A percentile compares a stretch with the other conserved stretches of the same genome.
Conservation (phyloP, 2,797 vertebrate species). For the Syngnathus rostellatus region DNA sequence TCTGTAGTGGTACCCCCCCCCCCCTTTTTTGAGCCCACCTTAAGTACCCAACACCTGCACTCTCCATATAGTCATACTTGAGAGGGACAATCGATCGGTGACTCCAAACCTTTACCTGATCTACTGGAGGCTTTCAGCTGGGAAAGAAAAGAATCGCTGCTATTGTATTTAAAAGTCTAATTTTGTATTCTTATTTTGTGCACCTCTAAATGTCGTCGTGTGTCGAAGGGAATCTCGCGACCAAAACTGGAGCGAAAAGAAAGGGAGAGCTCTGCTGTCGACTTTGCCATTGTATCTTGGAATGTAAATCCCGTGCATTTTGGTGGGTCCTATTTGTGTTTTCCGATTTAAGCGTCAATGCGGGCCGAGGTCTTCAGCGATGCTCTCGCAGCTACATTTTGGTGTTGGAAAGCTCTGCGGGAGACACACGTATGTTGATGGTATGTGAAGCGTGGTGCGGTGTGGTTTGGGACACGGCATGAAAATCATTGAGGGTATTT, state of each 20-base stretch:
- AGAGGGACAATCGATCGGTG: constrained; percentile 64
- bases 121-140: constrained; percentile 64
- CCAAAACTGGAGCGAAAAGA: constrained; percentile 71
- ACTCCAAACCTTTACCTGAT: constrained; percentile 56
- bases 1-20: constrained; percentile 30
- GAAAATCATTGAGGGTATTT: constrained; percentile 19
- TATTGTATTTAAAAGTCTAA: constrained; percentile 79
- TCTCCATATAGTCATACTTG: constrained; percentile 43
- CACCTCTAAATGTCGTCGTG: constrained; percentile 69
- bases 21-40: constrained; percentile 16
- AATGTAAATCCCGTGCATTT: constrained; percentile 56
- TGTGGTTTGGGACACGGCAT: constrained; percentile 3
- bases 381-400: background rate
- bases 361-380: constrained; percentile 17
- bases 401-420: background rate
- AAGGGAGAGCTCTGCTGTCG: constrained; percentile 70
- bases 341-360: constrained; percentile 37
- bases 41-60: constrained; percentile 46
- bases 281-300: constrained; percentile 60
- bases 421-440: constrained; percentile 4
- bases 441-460: background rate
- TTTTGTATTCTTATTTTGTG: constrained; percentile 79
- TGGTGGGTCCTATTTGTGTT: constrained; percentile 40
- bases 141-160: constrained; percentile 70
- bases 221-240: constrained; percentile 66